A percentile compares a stretch with the other conserved stretches of the same genome.
These are phyloP conservation scores for Zoroaster sp. DNA, from an alignment of 53 echinoderm and acorn worm species.

Conservation along the genomic window DNA sequence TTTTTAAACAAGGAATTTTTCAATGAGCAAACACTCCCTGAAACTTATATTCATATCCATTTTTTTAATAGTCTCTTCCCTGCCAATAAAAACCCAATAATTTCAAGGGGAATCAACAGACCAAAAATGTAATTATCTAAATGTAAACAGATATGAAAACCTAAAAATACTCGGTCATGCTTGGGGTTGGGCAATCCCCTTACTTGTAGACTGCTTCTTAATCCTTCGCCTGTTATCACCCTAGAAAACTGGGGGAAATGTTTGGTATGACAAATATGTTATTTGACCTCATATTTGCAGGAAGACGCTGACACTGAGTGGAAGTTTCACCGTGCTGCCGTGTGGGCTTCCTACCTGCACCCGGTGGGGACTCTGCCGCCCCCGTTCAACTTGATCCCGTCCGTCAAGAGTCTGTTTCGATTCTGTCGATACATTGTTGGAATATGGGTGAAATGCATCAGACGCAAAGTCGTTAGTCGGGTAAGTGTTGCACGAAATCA, in stretches of 20 bases:
- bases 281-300: background rate
- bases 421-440: background rate
- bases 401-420: constrained; percentile 30
- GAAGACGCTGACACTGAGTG: constrained; percentile 27
- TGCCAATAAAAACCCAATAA: too few relatives aligned
- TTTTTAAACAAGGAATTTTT: background rate
- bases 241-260: too few relatives aligned
- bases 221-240: too few relatives aligned
- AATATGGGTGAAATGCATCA: background rate
- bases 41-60: background rate
- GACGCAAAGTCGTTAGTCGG: background rate
- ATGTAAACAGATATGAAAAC: too few relatives aligned
- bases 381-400: constrained; percentile 49
- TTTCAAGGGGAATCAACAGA: too few relatives aligned
- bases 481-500: background rate
- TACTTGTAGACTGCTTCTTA: too few relatives aligned
- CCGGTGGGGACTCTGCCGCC: constrained; percentile 41
- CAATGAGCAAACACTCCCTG: background rate
- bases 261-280: background rate
- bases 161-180: too few relatives aligned
- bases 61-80: too few relatives aligned
- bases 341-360: constrained; percentile 27
- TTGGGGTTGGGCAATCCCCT: too few relatives aligned
- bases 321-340: constrained; percentile 23
- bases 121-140: too few relatives aligned